Evolutionary conservation across 2,113 vertebrate species (phyloP), one percentile per base, ranked within the genome.

Genomic region (Syngnathoides biaculeatus): DNA sequence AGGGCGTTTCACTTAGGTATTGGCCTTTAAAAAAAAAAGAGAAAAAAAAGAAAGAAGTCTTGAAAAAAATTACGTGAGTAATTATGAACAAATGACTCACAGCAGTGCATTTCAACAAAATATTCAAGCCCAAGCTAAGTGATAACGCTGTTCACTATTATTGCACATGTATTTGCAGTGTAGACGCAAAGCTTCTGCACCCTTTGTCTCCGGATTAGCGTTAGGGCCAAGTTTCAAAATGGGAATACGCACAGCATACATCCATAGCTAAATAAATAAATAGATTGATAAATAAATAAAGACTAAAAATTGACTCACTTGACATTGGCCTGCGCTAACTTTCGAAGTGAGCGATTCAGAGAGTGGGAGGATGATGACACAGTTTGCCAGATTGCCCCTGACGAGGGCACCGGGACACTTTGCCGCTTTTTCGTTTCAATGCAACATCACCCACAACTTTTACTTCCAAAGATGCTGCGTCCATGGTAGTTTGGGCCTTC

Each of bases 51-150:
- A 35, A 35, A 35, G 3, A 35, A 35, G 3, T 19, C 2, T 19
- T 20, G 35, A 84, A 55, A 72, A 69, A 73, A 68, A n/a, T n/a
- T 61, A 69, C 42, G 12, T 80, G 78, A 74, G 71, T 38, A 78
- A 86, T 80, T 22, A 66, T 86, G 83, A 82, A 68, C 69, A 56
- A 71, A 85, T 73, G 79, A 75, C 65, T 82, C 85, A 88, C 85
- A 58, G 84, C 84, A 86, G 77, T 80, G 85, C 80, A 40, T 82
- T 66, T 5, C 65, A 71, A 78, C 74, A 50, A 84, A 75, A 76
- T 78, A 80, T 73, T 72, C 86, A 82, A 87, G 84, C 72, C 77
- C 59, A 74, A 78, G 81, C 40, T 64, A 70, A 83, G 80, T 67
- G 79, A 58, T 77, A 40, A 82, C 65, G 80, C 64, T 67, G 82